Evolutionary conservation across 2,113 vertebrate genomes (phyloP).

Genomic region (Eolophus roseicapilla): DNA sequence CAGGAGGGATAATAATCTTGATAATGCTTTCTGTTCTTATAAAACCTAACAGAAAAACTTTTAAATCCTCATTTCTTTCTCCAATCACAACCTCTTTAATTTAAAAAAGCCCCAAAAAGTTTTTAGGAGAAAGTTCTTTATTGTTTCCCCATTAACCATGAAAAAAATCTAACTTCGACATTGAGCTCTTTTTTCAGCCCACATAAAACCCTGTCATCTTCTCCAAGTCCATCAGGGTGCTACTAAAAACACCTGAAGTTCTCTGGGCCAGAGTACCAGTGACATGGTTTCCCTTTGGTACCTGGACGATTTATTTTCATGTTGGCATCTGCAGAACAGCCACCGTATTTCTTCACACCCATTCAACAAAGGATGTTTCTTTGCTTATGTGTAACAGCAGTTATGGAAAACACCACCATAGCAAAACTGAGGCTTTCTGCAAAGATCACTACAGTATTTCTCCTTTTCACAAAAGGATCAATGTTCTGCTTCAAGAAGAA

Average conservation of each 20-base stretch:
- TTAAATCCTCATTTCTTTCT: neutral
- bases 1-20: neutral
- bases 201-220: neutral
- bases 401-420: neutral
- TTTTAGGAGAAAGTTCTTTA: neutral
- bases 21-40: neutral
- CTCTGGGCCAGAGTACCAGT: neutral
- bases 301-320: constrained; percentile 2
- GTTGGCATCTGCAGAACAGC: neutral
- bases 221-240: neutral
- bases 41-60: neutral
- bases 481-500: constrained; percentile 9
- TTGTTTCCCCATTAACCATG: neutral
- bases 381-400: neutral
- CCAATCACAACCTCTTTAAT: neutral
- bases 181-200: neutral
- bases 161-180: neutral
- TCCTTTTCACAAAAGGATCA: constrained; percentile 22
- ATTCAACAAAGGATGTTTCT: constrained; percentile 16
- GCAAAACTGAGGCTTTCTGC: neutral
- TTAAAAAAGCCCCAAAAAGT: neutral
- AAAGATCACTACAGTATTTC: neutral
- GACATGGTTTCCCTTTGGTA: neutral
- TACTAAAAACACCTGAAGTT: neutral
- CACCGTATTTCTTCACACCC: constrained; percentile 1